A percentile compares a stretch with the other conserved stretches of the same genome.
These are phyloP conservation scores for Decapterus maruadsi DNA, from an alignment of 2,797 vertebrate species.

Conservation along the genomic window DNA sequence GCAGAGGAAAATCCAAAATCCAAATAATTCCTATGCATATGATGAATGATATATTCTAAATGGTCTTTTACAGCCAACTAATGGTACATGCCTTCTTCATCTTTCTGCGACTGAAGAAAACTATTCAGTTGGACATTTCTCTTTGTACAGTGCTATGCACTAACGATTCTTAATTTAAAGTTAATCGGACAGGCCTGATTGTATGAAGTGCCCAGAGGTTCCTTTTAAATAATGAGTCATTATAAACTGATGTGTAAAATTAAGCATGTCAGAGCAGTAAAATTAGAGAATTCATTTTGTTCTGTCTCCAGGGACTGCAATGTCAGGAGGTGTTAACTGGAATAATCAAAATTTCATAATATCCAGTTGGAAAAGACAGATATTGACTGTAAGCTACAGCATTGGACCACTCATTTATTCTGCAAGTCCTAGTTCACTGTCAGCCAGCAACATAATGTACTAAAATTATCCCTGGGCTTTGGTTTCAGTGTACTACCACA, in stretches of 20 bases:
- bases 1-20: background rate
- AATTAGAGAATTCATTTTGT: slow-evolving; percentile 23
- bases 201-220: slow-evolving; percentile 33
- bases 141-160: slow-evolving; percentile 8
- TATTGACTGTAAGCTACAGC: background rate
- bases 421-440: background rate
- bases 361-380: background rate
- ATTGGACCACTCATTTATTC: no score
- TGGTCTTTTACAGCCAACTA: background rate
- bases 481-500: slow-evolving; percentile 8
- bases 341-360: background rate
- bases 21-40: background rate
- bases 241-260: slow-evolving; percentile 35
- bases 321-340: background rate
- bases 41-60: slow-evolving; percentile 1
- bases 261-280: slow-evolving; percentile 17
- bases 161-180: slow-evolving; percentile 24
- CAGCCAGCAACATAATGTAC: slow-evolving; percentile 18
- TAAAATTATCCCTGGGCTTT: slow-evolving; percentile 36
- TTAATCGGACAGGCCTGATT: slow-evolving; percentile 32
- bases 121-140: background rate
- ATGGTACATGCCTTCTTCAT: background rate
- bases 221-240: slow-evolving; percentile 52
- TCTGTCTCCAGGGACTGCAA: background rate
- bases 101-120: background rate